Base-by-base conservation (phyloP, 2,797 vertebrate genomes). In the Masticophis lateralis region DNA sequence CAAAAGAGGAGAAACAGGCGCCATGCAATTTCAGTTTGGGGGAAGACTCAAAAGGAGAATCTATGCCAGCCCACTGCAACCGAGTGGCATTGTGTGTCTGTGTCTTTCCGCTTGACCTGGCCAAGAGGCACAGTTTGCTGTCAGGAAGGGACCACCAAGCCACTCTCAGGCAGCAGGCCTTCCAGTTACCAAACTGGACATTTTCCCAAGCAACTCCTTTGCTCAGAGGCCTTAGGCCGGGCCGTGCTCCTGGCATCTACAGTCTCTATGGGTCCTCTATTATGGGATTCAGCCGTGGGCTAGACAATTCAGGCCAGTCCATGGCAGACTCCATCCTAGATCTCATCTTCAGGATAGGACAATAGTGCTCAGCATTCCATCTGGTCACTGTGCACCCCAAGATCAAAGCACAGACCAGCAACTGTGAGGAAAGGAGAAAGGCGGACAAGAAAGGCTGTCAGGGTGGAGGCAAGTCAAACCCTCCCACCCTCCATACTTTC, bases 401-500 rank as follows among this genome's bases (percentile, higher is more conserved):
- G 18, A 11, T 28, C 22, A 3, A 12, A 37, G 28, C 5, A 5
- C 14, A 20, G 27, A 2, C 6, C 6, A 89, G 3, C 14, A 86
- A 20, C 4, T n/a, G 37, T 5, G 14, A 22, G 37, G 28, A 32
- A 43, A 10, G 55, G 9, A 43, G 22, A 37, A 37, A 9, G 56
- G 7, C 5, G 11, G 69, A 20, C 32, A 20, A 7, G 22, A 18
- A 27, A 1, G 32, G 32, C 16, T 10, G 56, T 25, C 5, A 43
- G 22, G 89, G 43, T 83, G 9, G 4, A 1, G 1, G 32, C 3
- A 20, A 51, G 12, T 20, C 74, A 57, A 43, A 1, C 2, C 37
- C 4, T 27, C 69, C n/a, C 51, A 43, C 59, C 25, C 60, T 12
- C 96, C 99, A 95, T 98, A 99, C 99, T 99, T 99, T 95, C 98